Evolutionary conservation across 2,888 invertebrate genomes (phyloP), one percentile per base, ranked within the genome.

Genomic region (Ochlodes sylvanus): DNA sequence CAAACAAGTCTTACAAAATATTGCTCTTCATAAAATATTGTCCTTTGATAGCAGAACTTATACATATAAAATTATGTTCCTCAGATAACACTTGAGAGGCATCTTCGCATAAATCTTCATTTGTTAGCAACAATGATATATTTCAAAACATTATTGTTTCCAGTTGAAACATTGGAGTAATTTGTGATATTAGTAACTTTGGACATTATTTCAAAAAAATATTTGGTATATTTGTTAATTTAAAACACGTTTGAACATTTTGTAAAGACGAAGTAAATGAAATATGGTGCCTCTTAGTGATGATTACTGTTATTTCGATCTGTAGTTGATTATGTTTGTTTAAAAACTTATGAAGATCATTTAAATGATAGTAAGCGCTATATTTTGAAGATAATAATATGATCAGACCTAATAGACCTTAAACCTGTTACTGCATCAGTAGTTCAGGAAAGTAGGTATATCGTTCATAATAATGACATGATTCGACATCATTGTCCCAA

Each of bases 31-130:
- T 70, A 62, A 70, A 70, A 69, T 68, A 67, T 61, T 58, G 63
- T 67, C 60, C 54, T 57, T 54, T 69, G 63, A 58, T 87, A 84
- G 79, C 73, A 71, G 77, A 78, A 72, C 76, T 60, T 55, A 41
- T 50, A 62, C 64, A 76, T 74, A 79, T 78, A 83, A 80, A 83
- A 77, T 82, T 82, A 85, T 82, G 81, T 75, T 71, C 69, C 65
- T 60, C 61, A 76, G 90, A 89, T 89, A 89, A 85, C 84, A 80
- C 79, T 65, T 64, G 68, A 71, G 76, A 78, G 79, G 78, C 82
- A 83, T 81, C 62, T 60, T 77, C 76, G 71, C 77, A 86, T 88
- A 84, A 87, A 87, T 88, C 81, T 81, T 82, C 68, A 73, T 81
- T 82, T 75, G 70, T 75, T 72, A 72, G 69, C 74, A 69, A 67